Base-by-base conservation (phyloP, 2,113 vertebrate species). In the Python bivittatus region DNA sequence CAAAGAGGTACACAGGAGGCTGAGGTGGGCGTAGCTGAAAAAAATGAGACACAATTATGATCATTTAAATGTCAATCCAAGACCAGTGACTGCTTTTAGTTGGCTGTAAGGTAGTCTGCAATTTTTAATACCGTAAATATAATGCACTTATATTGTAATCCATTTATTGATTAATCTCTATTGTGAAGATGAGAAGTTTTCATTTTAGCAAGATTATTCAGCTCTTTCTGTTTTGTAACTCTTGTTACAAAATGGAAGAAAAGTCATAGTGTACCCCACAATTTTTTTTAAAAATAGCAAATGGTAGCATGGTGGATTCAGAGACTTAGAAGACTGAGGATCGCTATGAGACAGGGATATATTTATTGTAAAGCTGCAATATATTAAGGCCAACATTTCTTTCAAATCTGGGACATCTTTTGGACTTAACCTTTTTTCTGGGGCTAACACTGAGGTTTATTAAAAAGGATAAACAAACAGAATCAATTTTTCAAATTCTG, bases 1-100 rank as follows among this genome's bases (percentile, higher is more conserved):
- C 97, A 86, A 99, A 99, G 93, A 99, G 98, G 97, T 99, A 99
- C 95, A 99, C 99, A 10, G 99, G 99, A 11, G 99, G 99, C 22
- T 99, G 99, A 89, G 99, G 99, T 15, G 99, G 99, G 64, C 99
- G 98, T 95, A 99, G 96, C 99, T 99, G 94, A 33, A 95, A 52
- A 93, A 94, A 88, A 27, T 11, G 29, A 95, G 72, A 93, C 94
- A 95, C 91, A 94, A 9, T 79, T 1, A 61, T 1, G 15, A 89
- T 95, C 58, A 6, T 93, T 90, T 86, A 83, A 88, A 60, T 85
- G 27, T 33, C 33, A 54, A 10, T 79, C 33, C 9, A 79, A 33
- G 17, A 42, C 72, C 0, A 8, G 17, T 79, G 33, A 79, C 17
- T 22, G 48, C 38, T 79, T 42, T 79, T 79, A 79, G 7, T 79